Evolutionary conservation across 2,113 vertebrate species (phyloP).

Genomic region (Mormyrus lacerda): DNA sequence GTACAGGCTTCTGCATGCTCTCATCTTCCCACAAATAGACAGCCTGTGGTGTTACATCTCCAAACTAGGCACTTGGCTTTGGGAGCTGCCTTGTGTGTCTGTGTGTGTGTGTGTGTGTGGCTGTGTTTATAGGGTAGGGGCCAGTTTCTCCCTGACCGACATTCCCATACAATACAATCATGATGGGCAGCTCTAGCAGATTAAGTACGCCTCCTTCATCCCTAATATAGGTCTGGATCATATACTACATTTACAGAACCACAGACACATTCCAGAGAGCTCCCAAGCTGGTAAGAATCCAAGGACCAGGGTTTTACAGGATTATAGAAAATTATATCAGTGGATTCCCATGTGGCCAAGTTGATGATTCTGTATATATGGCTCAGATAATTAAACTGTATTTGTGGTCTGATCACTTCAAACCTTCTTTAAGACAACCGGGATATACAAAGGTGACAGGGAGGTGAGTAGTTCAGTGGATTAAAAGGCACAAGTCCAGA

Average conservation of each 20-base stretch:
- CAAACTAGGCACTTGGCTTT: slow-evolving; percentile 57
- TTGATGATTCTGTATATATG: not conserved
- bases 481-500: not conserved
- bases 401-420: not conserved
- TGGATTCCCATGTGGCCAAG: not conserved
- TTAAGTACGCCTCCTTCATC: not conserved
- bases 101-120: not conserved
- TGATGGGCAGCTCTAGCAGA: not conserved
- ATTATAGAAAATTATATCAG: not conserved
- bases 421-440: not conserved
- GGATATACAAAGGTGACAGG: not conserved
- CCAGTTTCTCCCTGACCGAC: not conserved
- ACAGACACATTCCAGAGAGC: not conserved
- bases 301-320: not conserved
- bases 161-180: not conserved
- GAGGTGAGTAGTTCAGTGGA: not conserved
- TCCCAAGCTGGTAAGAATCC: not conserved
- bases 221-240: not conserved
- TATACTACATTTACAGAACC: not conserved
- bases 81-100: slow-evolving; percentile 57
- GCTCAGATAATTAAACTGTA: not conserved
- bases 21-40: slow-evolving; percentile 67
- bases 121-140: not conserved
- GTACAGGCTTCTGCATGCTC: slow-evolving; percentile 33
- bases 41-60: slow-evolving; percentile 46